These are phyloP conservation scores for Tetragonula carbonaria DNA, from an alignment of 2,888 invertebrate genomes.

Conservation along the genomic window DNA sequence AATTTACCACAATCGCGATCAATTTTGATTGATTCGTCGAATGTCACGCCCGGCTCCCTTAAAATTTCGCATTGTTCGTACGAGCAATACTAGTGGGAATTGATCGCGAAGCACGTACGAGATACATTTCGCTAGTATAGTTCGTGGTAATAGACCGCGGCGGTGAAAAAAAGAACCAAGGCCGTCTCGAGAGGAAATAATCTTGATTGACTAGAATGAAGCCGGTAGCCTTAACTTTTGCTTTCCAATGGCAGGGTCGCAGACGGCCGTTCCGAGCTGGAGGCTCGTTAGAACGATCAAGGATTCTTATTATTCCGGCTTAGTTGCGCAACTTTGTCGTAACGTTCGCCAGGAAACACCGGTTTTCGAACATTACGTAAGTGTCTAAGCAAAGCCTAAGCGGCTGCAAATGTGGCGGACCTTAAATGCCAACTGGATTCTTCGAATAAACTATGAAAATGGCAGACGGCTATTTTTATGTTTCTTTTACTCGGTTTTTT, in stretches of 20 bases:
- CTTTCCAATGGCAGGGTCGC: conserved; percentile 76
- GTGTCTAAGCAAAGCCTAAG: conserved; percentile 50
- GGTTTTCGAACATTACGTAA: conserved; percentile 52
- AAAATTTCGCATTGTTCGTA: conserved; percentile 15
- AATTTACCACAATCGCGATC: too few species aligned
- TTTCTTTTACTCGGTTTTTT: not conserved
- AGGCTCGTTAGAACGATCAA: conserved; percentile 60
- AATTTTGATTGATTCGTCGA: not conserved
- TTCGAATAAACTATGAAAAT: conserved; percentile 9
- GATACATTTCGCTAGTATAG: conserved; percentile 7
- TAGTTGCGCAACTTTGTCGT: conserved; percentile 64
- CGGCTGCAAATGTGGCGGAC: conserved; percentile 38
- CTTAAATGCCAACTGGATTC: conserved; percentile 52
- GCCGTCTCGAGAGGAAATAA: conserved; percentile 57
- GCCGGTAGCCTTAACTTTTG: conserved; percentile 74
- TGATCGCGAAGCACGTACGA: not conserved
- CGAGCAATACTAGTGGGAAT: not conserved
- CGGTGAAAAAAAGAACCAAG: conserved; percentile 31
- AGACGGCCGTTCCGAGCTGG: conserved; percentile 69
- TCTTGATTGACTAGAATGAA: conserved; percentile 55
- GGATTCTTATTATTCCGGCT: conserved; percentile 63
- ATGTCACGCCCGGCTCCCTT: not conserved
- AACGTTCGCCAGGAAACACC: conserved; percentile 31
- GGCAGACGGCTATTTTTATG: not conserved
- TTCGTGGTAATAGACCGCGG: conserved; percentile 39